Percentiles rank a stretch among this genome's conserved stretches.
Evolutionary conservation across 2,888 invertebrate genomes (phyloP).

Genomic region (Drosophila prostipennis): DNA sequence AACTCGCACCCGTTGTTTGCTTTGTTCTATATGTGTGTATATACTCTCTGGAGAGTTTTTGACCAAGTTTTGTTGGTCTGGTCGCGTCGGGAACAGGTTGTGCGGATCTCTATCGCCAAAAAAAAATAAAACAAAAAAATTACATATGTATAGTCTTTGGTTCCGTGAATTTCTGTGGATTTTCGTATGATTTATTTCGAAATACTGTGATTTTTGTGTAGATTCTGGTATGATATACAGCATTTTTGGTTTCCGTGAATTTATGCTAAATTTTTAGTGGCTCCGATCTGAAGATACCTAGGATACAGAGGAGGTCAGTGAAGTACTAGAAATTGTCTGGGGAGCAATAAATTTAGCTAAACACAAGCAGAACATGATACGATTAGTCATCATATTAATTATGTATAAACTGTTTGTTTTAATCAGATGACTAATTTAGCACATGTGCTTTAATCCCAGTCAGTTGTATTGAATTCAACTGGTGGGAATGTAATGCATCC

Average conservation of each 20-base stretch:
- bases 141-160: slow-evolving; percentile 8
- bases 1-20: slow-evolving; percentile 9
- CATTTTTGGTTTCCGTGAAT: neutral
- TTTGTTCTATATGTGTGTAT: slow-evolving; percentile 10
- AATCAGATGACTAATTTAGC: neutral
- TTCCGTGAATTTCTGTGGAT: slow-evolving; percentile 3
- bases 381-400: neutral
- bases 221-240: neutral
- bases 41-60: slow-evolving; percentile 22
- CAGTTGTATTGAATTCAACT: neutral
- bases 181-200: slow-evolving; percentile 21
- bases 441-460: neutral
- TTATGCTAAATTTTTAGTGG: neutral
- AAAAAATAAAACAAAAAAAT: neutral
- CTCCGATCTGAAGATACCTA: slow-evolving; percentile 1
- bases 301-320: neutral
- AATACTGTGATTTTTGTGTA: neutral
- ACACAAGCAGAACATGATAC: neutral
- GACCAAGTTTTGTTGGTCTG: slow-evolving; percentile 23
- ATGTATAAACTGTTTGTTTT: neutral
- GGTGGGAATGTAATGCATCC: neutral
- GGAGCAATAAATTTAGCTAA: neutral
- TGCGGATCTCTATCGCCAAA: slow-evolving; percentile 10
- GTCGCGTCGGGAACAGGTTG: slow-evolving; percentile 13
- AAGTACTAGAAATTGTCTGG: neutral